Evolutionary conservation across 2,797 vertebrate genomes (phyloP).

Genomic region (Sebastes matsubarae): DNA sequence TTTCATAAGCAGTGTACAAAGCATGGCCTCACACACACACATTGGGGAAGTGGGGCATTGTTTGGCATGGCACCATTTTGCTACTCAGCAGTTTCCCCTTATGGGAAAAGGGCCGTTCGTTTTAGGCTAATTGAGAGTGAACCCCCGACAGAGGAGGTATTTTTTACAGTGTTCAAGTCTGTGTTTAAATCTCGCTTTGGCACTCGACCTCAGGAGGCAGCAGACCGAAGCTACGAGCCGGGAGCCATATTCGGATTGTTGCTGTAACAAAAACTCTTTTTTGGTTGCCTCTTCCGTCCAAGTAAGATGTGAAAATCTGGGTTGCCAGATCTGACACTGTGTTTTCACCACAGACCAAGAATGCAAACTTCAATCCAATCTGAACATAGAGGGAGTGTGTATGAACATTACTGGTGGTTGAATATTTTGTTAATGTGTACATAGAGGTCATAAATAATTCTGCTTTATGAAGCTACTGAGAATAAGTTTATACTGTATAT

Average conservation of each 20-base stretch:
- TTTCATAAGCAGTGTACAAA: constrained; percentile 57
- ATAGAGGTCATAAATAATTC: not conserved
- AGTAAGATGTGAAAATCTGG: not conserved
- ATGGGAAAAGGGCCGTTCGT: constrained; percentile 1
- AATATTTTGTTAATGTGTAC: not conserved
- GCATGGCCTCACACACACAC: constrained; percentile 32
- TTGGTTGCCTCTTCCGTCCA: not conserved
- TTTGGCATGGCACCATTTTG: constrained; percentile 41
- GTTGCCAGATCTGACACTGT: not conserved
- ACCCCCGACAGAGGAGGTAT: not conserved
- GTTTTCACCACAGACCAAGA: not conserved
- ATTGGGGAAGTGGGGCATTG: constrained; percentile 55
- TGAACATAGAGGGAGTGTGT: not conserved
- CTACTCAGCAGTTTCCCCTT: constrained; percentile 45
- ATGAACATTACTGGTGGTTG: not conserved
- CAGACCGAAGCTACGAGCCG: constrained; percentile 10
- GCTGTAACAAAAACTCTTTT: constrained; percentile 6
- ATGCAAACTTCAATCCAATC: not conserved
- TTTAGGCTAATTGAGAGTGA: constrained; percentile 27
- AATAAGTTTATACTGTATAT: not conserved
- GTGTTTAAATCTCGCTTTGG: constrained; percentile 23
- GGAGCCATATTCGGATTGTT: not conserved
- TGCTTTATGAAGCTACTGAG: not conserved
- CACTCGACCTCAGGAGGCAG: constrained; percentile 16
- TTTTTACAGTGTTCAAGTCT: constrained; percentile 25